phyloP scores from a whole-genome alignment of 2,113 vertebrate species.

The Delphinapterus leucas region DNA sequence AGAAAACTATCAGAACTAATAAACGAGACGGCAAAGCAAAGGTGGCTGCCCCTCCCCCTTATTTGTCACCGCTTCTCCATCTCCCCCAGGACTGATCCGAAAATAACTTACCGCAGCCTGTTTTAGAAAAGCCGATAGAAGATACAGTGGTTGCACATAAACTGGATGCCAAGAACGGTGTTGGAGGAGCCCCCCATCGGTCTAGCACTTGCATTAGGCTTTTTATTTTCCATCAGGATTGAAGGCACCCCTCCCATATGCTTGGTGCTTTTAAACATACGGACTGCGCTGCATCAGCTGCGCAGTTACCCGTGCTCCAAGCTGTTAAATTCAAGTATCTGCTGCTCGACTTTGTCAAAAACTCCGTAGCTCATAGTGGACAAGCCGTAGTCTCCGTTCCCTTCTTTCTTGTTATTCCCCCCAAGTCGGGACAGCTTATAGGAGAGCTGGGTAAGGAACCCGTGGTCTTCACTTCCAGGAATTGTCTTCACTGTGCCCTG shows the following conservation, averaged over 20 bases:
- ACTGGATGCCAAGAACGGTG: neutral
- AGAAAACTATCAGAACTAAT: neutral
- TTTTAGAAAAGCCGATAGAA: neutral
- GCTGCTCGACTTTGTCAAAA: neutral
- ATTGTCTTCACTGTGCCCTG: neutral
- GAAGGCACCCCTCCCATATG: slow-evolving; percentile 4
- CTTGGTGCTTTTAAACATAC: neutral
- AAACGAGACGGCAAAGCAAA: neutral
- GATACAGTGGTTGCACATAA: neutral
- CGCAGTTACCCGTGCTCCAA: neutral
- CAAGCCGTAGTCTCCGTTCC: neutral
- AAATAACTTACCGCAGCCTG: neutral
- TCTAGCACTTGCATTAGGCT: neutral
- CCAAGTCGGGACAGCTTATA: neutral
- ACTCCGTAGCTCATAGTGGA: neutral
- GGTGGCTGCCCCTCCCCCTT: neutral
- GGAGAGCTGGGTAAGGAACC: neutral
- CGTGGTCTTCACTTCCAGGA: neutral
- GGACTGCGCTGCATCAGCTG: neutral
- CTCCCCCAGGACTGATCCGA: neutral
- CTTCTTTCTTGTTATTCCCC: neutral
- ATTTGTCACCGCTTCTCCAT: neutral
- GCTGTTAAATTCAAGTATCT: neutral
- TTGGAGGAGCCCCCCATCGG: neutral
- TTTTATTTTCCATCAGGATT: neutral